phyloP scores from a whole-genome alignment of 2,888 invertebrate species.

The Andricus quercusramuli region DNA sequence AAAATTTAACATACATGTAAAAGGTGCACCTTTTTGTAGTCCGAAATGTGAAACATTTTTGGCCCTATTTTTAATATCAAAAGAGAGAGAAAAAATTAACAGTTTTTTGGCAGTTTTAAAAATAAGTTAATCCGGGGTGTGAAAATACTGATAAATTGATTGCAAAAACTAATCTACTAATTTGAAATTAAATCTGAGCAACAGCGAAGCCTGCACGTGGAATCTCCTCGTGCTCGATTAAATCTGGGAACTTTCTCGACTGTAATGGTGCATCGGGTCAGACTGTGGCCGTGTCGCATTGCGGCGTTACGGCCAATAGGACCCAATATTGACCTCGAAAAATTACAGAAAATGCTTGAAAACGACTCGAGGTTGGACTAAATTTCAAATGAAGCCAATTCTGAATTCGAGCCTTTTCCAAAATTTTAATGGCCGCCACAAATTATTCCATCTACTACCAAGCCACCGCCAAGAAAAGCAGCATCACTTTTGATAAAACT shows the following conservation, averaged over 20 bases:
- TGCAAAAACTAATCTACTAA: neutral
- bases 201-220: slow-evolving; percentile 52
- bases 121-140: neutral
- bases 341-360: slow-evolving; percentile 50
- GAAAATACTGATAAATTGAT: neutral
- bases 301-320: slow-evolving; percentile 71
- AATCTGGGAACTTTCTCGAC: slow-evolving; percentile 53
- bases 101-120: too few species aligned
- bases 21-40: too few species aligned
- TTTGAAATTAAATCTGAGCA: slow-evolving; percentile 42
- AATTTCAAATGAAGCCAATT: slow-evolving; percentile 1
- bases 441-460: slow-evolving; percentile 2
- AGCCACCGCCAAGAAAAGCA: neutral
- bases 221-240: slow-evolving; percentile 45
- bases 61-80: too few species aligned
- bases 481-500: neutral
- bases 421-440: neutral
- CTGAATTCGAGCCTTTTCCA: neutral
- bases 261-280: slow-evolving; percentile 62
- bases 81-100: too few species aligned
- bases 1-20: too few species aligned
- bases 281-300: slow-evolving; percentile 73
- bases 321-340: slow-evolving; percentile 64
- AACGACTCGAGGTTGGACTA: slow-evolving; percentile 42
- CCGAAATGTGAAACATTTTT: too few species aligned